Conservation (phyloP, 2,797 vertebrate species). For the Australoheros facetus region DNA sequence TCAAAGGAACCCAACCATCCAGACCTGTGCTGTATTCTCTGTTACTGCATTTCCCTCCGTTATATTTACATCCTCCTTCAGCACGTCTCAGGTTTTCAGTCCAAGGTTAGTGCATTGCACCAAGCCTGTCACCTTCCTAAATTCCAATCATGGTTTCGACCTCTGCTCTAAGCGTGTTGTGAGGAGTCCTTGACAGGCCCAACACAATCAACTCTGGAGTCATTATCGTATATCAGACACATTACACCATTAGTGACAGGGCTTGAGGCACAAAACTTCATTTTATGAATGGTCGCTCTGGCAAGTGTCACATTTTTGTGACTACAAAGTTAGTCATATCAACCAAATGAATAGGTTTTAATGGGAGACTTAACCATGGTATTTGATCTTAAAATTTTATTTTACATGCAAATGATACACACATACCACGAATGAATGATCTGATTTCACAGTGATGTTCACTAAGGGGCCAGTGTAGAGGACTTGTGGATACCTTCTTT, state of each 20-base stretch:
- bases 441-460: conserved; percentile 30
- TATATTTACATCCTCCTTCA: neutral
- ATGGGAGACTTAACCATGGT: conserved; percentile 9
- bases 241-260: conserved; percentile 45
- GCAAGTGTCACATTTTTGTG: conserved; percentile 43
- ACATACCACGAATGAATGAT: conserved; percentile 7
- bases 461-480: neutral
- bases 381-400: conserved; percentile 24
- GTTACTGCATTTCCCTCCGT: neutral
- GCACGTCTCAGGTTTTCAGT: conserved; percentile 4
- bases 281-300: conserved; percentile 50
- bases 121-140: conserved; percentile 48
- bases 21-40: neutral
- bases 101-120: conserved; percentile 48
- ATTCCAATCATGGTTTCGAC: conserved; percentile 62
- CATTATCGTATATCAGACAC: conserved; percentile 72
- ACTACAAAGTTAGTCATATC: conserved; percentile 51
- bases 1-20: neutral
- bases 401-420: conserved; percentile 21
- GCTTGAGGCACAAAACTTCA: conserved; percentile 40
- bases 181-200: conserved; percentile 65
- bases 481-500: neutral
- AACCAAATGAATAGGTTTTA: conserved; percentile 37
- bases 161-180: conserved; percentile 58
- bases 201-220: conserved; percentile 64